phyloP scores from a whole-genome alignment of 2,113 vertebrate genomes.

The Psephotus haematonotus region DNA sequence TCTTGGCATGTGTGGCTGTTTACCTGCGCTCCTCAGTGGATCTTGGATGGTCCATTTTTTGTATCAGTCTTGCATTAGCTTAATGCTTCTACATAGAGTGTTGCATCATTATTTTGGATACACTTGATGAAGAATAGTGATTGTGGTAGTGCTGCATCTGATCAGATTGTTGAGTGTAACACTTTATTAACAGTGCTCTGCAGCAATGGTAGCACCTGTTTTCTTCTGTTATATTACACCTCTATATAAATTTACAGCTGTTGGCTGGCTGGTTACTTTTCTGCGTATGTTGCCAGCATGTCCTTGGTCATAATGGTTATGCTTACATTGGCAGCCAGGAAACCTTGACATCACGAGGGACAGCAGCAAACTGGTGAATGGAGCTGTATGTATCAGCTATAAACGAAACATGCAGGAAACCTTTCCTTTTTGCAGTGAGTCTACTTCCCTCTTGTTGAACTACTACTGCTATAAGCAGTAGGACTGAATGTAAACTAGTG shows the following conservation, averaged over 20 bases:
- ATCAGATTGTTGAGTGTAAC: neutral
- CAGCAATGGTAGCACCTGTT: neutral
- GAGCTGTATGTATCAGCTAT: neutral
- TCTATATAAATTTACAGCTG: too few species aligned
- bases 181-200: neutral
- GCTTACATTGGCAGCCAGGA: neutral
- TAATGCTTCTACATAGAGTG: neutral
- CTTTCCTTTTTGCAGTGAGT: neutral
- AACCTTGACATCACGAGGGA: neutral
- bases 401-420: neutral
- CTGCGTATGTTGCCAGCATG: neutral
- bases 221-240: neutral
- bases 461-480: neutral
- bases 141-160: neutral
- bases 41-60: neutral
- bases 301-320: neutral
- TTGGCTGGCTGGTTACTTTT: neutral
- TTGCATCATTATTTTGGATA: neutral
- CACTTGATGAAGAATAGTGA: neutral
- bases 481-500: neutral
- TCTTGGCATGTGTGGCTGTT: neutral
- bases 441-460: neutral
- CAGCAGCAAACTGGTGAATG: neutral
- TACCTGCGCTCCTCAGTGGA: neutral
- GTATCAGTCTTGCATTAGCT: neutral